These are phyloP conservation scores for Gavialis gangeticus DNA, from an alignment of 2,113 vertebrate genomes.

Conservation along the genomic window DNA sequence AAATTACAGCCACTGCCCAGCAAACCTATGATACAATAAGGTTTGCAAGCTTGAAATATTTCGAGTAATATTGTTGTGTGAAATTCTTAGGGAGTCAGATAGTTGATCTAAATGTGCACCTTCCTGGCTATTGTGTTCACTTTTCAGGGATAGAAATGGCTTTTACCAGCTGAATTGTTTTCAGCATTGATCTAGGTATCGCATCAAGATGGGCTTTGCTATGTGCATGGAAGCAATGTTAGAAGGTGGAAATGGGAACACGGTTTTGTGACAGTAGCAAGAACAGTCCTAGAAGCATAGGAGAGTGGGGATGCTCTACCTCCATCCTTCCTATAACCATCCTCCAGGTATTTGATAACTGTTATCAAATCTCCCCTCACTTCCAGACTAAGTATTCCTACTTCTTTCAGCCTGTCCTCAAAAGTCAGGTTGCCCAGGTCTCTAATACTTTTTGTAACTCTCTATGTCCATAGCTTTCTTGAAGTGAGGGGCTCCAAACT, in stretches of 20 bases:
- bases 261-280: neutral
- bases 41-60: neutral
- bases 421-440: too few species aligned
- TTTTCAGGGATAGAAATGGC: neutral
- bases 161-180: neutral
- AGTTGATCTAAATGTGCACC: neutral
- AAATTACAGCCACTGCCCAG: neutral
- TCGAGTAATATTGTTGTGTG: neutral
- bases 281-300: neutral
- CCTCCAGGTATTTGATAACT: too few species aligned
- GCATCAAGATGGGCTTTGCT: neutral
- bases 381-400: too few species aligned
- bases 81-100: neutral
- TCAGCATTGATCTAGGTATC: neutral
- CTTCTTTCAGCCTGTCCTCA: too few species aligned
- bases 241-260: neutral
- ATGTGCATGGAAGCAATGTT: neutral
- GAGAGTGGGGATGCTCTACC: too few species aligned
- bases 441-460: too few species aligned
- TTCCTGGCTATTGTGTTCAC: neutral
- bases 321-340: too few species aligned
- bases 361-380: too few species aligned
- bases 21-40: neutral
- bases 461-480: too few species aligned
- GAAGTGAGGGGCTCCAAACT: too few species aligned